Percentiles rank a stretch among this genome's conserved stretches.
These are phyloP conservation scores for Crossocerus cetratus DNA, from an alignment of 2,888 invertebrate species.

Conservation along the genomic window DNA sequence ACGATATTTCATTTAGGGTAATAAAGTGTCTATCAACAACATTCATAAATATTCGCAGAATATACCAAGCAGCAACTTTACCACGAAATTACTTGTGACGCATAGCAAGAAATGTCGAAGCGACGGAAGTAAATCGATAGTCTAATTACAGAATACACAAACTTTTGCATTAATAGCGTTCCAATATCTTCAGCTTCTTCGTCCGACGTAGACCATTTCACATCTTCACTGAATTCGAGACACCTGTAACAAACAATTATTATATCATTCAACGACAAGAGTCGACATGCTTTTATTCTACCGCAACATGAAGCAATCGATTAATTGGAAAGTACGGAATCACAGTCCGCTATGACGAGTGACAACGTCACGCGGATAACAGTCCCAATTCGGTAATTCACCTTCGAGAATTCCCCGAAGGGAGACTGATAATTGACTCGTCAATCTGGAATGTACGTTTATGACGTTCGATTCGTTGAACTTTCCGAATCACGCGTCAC, in stretches of 20 bases:
- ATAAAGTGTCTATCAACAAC: too few species aligned
- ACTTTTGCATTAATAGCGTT: neutral
- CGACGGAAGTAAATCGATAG: too few species aligned
- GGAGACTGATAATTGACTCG: slow-evolving; percentile 27
- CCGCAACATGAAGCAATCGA: too few species aligned
- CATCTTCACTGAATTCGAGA: neutral
- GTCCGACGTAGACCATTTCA: neutral
- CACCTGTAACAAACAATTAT: neutral
- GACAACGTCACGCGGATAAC: neutral
- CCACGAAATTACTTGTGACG: too few species aligned
- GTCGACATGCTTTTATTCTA: too few species aligned
- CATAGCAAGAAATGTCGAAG: too few species aligned
- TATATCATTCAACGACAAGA: too few species aligned
- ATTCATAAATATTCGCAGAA: too few species aligned
- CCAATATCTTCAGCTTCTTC: neutral
- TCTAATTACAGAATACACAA: too few species aligned
- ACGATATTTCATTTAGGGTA: too few species aligned
- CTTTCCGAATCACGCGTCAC: slow-evolving; percentile 15
- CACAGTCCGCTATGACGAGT: neutral
- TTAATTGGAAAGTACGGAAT: neutral
- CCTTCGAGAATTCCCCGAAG: slow-evolving; percentile 13
- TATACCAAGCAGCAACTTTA: too few species aligned
- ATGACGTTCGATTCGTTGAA: slow-evolving; percentile 20
- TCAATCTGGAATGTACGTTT: slow-evolving; percentile 18
- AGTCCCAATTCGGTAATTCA: neutral